Base-by-base conservation (phyloP, 2,888 invertebrate genomes). In the Heliconius hortense region DNA sequence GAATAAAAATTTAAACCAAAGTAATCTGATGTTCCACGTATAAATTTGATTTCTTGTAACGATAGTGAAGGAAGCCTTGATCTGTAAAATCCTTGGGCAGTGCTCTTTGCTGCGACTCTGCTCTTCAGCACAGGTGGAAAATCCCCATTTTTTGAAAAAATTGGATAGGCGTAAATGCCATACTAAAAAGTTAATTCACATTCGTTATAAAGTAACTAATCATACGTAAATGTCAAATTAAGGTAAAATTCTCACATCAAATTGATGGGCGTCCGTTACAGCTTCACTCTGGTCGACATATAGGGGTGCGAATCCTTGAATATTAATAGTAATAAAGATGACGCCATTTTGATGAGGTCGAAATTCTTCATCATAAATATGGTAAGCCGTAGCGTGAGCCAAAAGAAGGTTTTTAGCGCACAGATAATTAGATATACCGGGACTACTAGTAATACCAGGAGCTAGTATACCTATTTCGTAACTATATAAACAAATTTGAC, bases 1-100 rank as follows among this genome's bases (percentile, higher is more conserved):
- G 95, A 94, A 85, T 97, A 97, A 76, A 95, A 94, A 82, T 97
- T 97, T 26, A 97, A 85, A 8, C 96, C 87, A 28, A 87, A 86
- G 71, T 84, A 82, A 69, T 89, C 89, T 0, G 86, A 83, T 1
- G 84, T 84, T 28, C 89, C 88, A 39, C 80, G 82, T n/a, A 90
- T 80, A 75, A 85, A 86, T 11, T 83, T 81, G 0, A 87, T 80
- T 86, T 94, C 93, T 74, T 90, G 87, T 3, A 82, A 79, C 0
- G 91, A 89, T 76, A 95, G 92, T 67, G 83, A 83, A 4, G 92
- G 92, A 31, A 95, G 82, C 53, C 94, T 84, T 0, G 94, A 92
- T 73, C 86, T 80, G 0, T 83, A 79, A 77, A 87, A 91, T 0
- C 94, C 94, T 85, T 95, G 94, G 13, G 81, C 81, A 63, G 84